These are phyloP conservation scores for Melanotaenia duboulayi DNA, from an alignment of 2,113 vertebrate species.

Conservation along the genomic window DNA sequence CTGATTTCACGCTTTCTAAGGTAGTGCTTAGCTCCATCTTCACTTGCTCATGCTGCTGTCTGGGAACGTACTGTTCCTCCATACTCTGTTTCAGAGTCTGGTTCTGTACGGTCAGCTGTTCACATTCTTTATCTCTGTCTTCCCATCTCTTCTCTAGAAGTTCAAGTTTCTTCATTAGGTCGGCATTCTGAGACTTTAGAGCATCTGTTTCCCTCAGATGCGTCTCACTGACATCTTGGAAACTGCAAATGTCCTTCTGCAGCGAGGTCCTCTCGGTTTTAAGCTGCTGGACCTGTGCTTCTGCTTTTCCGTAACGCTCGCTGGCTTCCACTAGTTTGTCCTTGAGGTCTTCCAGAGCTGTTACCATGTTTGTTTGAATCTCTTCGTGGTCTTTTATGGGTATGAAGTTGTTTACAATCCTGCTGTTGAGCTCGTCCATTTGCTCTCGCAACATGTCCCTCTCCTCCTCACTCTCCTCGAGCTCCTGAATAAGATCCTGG, in stretches of 20 bases:
- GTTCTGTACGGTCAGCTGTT: slow-evolving; percentile 80
- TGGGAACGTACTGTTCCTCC: slow-evolving; percentile 82
- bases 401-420: slow-evolving; percentile 87
- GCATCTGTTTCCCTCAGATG: slow-evolving; percentile 80
- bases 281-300: slow-evolving; percentile 85
- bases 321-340: slow-evolving; percentile 87
- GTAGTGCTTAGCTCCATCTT: slow-evolving; percentile 79
- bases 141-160: slow-evolving; percentile 77
- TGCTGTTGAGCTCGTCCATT: slow-evolving; percentile 83
- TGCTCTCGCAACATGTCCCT: slow-evolving; percentile 86
- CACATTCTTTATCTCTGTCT: slow-evolving; percentile 79
- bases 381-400: slow-evolving; percentile 87
- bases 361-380: slow-evolving; percentile 82
- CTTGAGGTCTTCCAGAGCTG: slow-evolving; percentile 85
- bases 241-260: slow-evolving; percentile 75
- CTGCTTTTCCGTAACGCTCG: slow-evolving; percentile 83
- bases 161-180: slow-evolving; percentile 82
- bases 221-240: slow-evolving; percentile 79
- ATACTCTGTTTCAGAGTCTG: slow-evolving; percentile 79
- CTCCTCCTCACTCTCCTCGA: slow-evolving; percentile 83
- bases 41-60: slow-evolving; percentile 82
- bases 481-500: slow-evolving; percentile 86
- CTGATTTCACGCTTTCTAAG: slow-evolving; percentile 82
- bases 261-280: slow-evolving; percentile 81
- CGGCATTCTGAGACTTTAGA: slow-evolving; percentile 76